Percentiles rank a stretch among this genome's conserved stretches.
Evolutionary conservation across 1,140 invertebrate genomes (phyloP).

Genomic region (Chymomyza costata): DNA sequence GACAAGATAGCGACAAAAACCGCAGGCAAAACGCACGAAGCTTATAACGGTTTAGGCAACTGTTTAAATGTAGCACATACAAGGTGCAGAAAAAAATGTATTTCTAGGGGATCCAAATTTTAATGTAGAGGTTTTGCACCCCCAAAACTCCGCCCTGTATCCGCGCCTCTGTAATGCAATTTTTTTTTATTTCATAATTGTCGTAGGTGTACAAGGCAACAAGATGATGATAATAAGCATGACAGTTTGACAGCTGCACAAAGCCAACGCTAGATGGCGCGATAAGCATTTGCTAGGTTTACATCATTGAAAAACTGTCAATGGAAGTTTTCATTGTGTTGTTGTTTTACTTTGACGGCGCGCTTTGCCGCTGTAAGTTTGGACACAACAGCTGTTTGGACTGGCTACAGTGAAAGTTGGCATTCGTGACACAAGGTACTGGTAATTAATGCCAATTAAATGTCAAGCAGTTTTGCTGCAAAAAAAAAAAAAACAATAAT

Average conservation of each 20-base stretch:
- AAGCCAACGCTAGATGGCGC: constrained; percentile 28
- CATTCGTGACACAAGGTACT: constrained; percentile 25
- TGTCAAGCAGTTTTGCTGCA: constrained; percentile 38
- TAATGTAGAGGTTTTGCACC: too few species aligned
- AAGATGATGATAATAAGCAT: constrained; percentile 54
- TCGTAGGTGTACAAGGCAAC: constrained; percentile 35
- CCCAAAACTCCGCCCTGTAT: too few species aligned
- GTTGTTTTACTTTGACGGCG: background rate
- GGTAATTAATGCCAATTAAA: constrained; percentile 70
- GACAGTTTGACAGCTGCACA: too few species aligned
- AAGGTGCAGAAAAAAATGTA: too few species aligned
- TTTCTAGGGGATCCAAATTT: too few species aligned
- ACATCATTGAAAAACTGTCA: too few species aligned
- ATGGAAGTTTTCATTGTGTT: too few species aligned
- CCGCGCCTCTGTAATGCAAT: too few species aligned
- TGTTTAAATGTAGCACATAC: background rate
- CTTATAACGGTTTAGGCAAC: background rate
- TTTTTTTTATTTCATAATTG: too few species aligned
- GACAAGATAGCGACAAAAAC: constrained; percentile 20
- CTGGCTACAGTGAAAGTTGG: constrained; percentile 57
- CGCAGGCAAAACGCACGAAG: constrained; percentile 21
- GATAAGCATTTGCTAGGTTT: constrained; percentile 41
- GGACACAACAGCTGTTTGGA: constrained; percentile 45
- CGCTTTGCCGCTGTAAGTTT: background rate
- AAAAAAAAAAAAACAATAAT: constrained; percentile 36